Base-by-base conservation (phyloP, 2,797 vertebrate genomes). In the Cuculus canorus region DNA sequence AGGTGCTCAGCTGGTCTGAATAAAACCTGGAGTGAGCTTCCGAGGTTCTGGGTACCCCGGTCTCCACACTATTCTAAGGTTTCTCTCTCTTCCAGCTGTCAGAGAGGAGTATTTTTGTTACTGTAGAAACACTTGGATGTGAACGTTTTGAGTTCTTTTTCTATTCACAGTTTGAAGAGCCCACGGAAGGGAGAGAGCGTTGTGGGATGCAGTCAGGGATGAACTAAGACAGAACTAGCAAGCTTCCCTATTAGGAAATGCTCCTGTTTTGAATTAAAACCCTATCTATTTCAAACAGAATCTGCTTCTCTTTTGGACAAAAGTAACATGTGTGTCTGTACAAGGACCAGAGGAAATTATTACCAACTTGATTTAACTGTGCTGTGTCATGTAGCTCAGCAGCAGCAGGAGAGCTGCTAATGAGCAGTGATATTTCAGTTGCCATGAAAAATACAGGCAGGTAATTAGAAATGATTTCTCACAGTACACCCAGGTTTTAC, bases 181-280 rank as follows among this genome's bases (percentile, higher is more conserved):
- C 33, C 70, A 7, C 0, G 2, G 84, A 63, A 76, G 56, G 78
- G 73, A 82, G 47, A 0, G 57, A 25, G 65, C 48, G 61, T 2
- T 4, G 19, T 32, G 77, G 90, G 73, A 75, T 3, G 11, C 4
- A 37, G 43, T 39, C 25, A 63, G 65, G 52, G 83, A 60, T 63
- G 81, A 89, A 52, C 70, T 30, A 16, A 28, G 71, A 4, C 64
- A 53, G 30, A 72, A 50, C 72, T 19, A n/a, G 19, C 47, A 39
- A 84, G 72, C 35, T 7, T 13, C 77, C 65, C 72, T 57, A 11
- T 3, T 24, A 57, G 71, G 64, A 83, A 86, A 48, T 17, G 39
- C n/a, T 82, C 60, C 68, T 92, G 81, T 1, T 95, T 87, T 16
- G 53, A 89, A 90, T 93, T 88, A 96, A 92, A 95, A 66, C 4